These are phyloP conservation scores for Piprites chloris DNA, from an alignment of 2,113 vertebrate genomes.

Conservation along the genomic window DNA sequence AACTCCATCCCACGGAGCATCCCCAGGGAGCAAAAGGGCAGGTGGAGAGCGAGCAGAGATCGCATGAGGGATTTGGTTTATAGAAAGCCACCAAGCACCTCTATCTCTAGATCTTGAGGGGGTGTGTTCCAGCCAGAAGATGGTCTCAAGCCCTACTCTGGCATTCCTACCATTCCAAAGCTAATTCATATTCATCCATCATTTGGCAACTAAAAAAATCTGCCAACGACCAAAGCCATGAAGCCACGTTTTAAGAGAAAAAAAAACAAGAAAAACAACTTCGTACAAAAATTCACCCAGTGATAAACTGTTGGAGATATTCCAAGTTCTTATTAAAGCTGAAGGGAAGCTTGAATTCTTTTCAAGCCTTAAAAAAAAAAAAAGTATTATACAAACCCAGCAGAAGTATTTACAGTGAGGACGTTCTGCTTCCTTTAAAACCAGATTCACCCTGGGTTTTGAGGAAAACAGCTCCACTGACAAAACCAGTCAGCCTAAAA, in stretches of 20 bases:
- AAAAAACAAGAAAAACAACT: neutral
- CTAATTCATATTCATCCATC: neutral
- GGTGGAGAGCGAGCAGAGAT: neutral
- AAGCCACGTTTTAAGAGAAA: neutral
- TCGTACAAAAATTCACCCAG: neutral
- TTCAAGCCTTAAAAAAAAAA: neutral
- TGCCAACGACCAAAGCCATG: rapidly evolving
- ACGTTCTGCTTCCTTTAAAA: neutral
- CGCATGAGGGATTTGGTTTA: neutral
- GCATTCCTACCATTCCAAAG: neutral
- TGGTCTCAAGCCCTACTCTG: neutral
- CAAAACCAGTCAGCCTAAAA: neutral
- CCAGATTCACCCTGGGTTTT: neutral
- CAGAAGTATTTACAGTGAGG: neutral
- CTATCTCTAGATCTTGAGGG: neutral
- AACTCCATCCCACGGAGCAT: neutral
- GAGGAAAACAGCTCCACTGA: neutral
- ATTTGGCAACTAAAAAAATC: neutral
- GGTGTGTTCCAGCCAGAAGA: neutral
- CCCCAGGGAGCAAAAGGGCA: rapidly evolving
- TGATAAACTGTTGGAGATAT: neutral
- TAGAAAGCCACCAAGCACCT: neutral
- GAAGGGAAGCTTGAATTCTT: neutral
- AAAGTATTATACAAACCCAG: neutral
- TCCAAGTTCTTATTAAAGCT: neutral